Evolutionary conservation across 2,888 invertebrate genomes (phyloP).

Genomic region (Hyppa rectilinea): DNA sequence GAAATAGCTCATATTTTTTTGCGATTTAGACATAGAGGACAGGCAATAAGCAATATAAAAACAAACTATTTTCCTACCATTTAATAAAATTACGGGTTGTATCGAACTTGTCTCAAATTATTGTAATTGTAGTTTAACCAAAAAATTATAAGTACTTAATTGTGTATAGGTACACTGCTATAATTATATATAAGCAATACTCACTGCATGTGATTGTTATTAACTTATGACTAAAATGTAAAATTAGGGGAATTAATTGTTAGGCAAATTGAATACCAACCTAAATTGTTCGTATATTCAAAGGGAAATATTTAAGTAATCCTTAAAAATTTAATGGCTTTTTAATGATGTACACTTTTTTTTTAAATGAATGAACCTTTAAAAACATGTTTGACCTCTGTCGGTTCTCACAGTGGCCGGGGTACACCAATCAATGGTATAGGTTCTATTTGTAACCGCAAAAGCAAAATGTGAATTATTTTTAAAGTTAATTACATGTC

Average conservation of each 20-base stretch:
- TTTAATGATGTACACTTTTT: not conserved
- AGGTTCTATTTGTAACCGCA: not conserved
- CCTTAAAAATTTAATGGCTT: not conserved
- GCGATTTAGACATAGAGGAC: not conserved
- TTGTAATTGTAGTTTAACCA: slow-evolving; percentile 28
- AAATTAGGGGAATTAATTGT: not conserved
- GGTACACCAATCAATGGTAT: not conserved
- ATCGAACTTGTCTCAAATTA: slow-evolving; percentile 29
- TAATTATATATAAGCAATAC: slow-evolving; percentile 6
- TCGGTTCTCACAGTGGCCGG: not conserved
- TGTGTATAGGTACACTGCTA: slow-evolving; percentile 5
- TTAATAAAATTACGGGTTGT: slow-evolving; percentile 30
- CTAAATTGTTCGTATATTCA: not conserved
- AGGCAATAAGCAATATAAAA: not conserved
- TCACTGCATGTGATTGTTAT: slow-evolving; percentile 14
- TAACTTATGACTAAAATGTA: slow-evolving; percentile 1
- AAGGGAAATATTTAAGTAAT: not conserved
- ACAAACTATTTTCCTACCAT: slow-evolving; percentile 17
- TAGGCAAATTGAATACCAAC: not conserved
- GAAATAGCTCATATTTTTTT: slow-evolving; percentile 3
- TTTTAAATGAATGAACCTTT: not conserved
- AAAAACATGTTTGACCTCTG: not conserved
- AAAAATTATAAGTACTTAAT: not conserved
- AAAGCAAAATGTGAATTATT: not conserved
- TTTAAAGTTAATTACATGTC: not conserved